These are phyloP conservation scores for Nymphalis io DNA, from an alignment of 1,140 invertebrate genomes.

Conservation along the genomic window DNA sequence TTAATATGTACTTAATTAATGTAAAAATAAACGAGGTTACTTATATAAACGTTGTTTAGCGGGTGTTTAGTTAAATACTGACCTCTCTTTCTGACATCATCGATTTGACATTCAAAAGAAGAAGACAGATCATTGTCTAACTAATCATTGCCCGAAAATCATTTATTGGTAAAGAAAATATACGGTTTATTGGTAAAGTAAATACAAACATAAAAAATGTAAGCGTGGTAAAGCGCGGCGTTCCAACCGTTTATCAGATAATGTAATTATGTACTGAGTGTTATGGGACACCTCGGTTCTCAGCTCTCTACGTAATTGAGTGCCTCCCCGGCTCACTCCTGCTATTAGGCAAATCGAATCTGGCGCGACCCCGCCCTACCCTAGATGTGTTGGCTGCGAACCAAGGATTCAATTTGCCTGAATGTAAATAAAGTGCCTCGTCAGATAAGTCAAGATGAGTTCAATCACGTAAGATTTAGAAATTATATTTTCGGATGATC, in stretches of 20 bases:
- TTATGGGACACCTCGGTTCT: conserved; percentile 74
- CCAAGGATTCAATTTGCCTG: conserved; percentile 74
- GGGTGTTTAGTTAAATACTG: too few relatives aligned
- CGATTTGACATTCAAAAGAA: too few relatives aligned
- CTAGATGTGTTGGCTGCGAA: conserved; percentile 58
- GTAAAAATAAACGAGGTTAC: too few relatives aligned
- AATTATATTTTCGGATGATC: background rate
- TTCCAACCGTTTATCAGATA: conserved; percentile 74
- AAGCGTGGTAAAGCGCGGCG: conserved; percentile 21
- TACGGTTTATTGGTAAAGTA: conserved; percentile 44
- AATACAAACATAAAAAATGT: conserved; percentile 17
- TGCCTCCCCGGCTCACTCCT: conserved; percentile 59
- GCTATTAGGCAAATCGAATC: conserved; percentile 80
- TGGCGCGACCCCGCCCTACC: conserved; percentile 45
- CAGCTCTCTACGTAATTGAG: conserved; percentile 75
- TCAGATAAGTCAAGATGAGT: conserved; percentile 41
- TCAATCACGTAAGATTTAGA: conserved; percentile 42
- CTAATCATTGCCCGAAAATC: too few relatives aligned
- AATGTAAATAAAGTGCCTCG: conserved; percentile 73
- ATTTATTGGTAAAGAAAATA: background rate
- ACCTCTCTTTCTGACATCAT: too few relatives aligned
- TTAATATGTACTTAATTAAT: too few relatives aligned
- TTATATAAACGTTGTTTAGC: too few relatives aligned
- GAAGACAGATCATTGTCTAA: too few relatives aligned
- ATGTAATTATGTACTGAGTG: conserved; percentile 76